These are phyloP conservation scores for Syngnathus acus DNA, from an alignment of 2,797 vertebrate species.

Conservation along the genomic window DNA sequence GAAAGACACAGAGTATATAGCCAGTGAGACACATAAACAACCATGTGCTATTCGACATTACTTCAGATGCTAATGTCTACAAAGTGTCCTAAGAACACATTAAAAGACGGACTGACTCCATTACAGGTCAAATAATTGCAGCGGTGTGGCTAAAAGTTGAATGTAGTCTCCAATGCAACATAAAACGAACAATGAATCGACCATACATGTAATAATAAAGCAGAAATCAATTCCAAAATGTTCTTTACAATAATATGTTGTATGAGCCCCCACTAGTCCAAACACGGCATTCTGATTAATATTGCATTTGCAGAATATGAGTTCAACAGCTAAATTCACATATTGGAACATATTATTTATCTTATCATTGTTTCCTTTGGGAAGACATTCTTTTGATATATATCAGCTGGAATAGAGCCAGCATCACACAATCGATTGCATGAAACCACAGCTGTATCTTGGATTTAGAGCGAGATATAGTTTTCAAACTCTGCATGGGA, in stretches of 20 bases:
- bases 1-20: slow-evolving; percentile 50
- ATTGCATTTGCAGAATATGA: too few species aligned
- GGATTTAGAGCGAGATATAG: too few species aligned
- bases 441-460: neutral
- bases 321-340: too few species aligned
- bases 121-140: neutral
- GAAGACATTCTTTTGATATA: too few species aligned
- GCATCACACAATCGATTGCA: neutral
- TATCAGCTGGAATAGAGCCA: neutral
- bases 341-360: neutral
- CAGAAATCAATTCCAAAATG: too few species aligned
- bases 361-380: neutral
- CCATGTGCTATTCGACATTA: slow-evolving; percentile 12
- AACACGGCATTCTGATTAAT: too few species aligned
- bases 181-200: neutral
- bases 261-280: too few species aligned
- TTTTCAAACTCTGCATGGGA: neutral
- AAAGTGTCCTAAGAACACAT: slow-evolving; percentile 7
- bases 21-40: neutral
- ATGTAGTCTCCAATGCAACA: neutral
- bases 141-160: neutral
- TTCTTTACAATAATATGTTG: too few species aligned
- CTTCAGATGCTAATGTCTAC: slow-evolving; percentile 10
- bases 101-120: slow-evolving; percentile 2
- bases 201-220: neutral